These are phyloP conservation scores for Microcebus lehilahytsara DNA, from an alignment of 2,113 vertebrate species.

Conservation along the genomic window DNA sequence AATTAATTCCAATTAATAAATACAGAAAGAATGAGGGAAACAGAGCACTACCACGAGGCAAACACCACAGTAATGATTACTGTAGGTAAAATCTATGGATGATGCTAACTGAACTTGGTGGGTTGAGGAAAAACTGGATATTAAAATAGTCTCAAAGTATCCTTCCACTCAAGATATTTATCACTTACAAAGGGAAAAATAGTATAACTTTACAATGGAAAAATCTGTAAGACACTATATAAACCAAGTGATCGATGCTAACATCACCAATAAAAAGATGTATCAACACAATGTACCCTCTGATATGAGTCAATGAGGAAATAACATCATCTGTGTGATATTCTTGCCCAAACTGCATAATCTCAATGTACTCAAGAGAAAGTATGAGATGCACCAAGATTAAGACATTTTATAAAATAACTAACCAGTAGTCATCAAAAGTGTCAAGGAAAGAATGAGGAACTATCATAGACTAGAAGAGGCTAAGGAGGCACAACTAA, in stretches of 20 bases:
- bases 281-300: background rate
- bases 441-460: background rate
- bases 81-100: background rate
- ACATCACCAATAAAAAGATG: conserved; percentile 29
- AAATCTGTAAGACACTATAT: conserved; percentile 17
- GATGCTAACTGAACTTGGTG: background rate
- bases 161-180: conserved; percentile 4
- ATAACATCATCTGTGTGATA: background rate
- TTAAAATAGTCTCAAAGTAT: background rate
- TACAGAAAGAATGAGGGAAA: background rate
- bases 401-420: conserved; percentile 48
- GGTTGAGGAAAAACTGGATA: background rate
- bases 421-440: conserved; percentile 28
- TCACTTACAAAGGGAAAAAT: background rate
- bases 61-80: background rate
- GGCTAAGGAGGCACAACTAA: background rate
- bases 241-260: background rate
- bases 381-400: conserved; percentile 14
- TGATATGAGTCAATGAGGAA: background rate
- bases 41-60: background rate
- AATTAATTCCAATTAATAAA: conserved; percentile 43
- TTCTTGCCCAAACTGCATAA: conserved; percentile 26
- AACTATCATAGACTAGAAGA: background rate
- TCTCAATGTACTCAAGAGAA: background rate
- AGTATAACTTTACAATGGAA: background rate